These are phyloP conservation scores for Meloidogyne floridensis DNA, from an alignment of 1,140 invertebrate genomes.

Conservation along the genomic window DNA sequence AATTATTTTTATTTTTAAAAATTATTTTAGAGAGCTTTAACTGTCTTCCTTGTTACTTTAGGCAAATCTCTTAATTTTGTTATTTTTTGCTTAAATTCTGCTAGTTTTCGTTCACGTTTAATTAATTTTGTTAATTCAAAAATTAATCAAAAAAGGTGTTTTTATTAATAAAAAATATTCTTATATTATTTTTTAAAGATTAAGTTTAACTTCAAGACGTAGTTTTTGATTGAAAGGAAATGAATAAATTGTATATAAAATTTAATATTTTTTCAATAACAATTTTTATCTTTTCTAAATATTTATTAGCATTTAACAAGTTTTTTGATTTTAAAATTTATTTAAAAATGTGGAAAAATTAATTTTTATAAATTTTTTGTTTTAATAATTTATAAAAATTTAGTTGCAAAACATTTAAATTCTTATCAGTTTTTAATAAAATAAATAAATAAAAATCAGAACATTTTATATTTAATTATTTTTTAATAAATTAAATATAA, in stretches of 20 bases:
- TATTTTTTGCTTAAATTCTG: conserved; percentile 46
- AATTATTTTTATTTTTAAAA: conserved; percentile 6
- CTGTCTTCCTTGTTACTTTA: conserved; percentile 38
- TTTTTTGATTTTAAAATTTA: no score
- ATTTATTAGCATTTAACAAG: no score
- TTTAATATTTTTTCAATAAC: no score
- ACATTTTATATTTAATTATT: background rate
- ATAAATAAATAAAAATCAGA: background rate
- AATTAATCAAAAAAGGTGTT: conserved; percentile 30
- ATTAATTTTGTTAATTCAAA: conserved; percentile 30
- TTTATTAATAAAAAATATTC: background rate
- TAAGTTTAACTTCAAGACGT: background rate
- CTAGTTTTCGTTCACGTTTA: conserved; percentile 38
- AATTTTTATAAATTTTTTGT: no score
- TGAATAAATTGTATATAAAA: no score
- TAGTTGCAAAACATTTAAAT: no score
- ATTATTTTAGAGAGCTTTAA: conserved; percentile 26
- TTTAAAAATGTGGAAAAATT: no score
- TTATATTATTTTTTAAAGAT: background rate
- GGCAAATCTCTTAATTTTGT: conserved; percentile 51
- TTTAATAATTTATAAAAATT: no score
- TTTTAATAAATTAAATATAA: background rate
- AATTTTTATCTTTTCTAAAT: no score
- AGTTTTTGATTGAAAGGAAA: no score
- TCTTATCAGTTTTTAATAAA: background rate